phyloP scores from a whole-genome alignment of 2,888 invertebrate species.

The Cryptus armator region DNA sequence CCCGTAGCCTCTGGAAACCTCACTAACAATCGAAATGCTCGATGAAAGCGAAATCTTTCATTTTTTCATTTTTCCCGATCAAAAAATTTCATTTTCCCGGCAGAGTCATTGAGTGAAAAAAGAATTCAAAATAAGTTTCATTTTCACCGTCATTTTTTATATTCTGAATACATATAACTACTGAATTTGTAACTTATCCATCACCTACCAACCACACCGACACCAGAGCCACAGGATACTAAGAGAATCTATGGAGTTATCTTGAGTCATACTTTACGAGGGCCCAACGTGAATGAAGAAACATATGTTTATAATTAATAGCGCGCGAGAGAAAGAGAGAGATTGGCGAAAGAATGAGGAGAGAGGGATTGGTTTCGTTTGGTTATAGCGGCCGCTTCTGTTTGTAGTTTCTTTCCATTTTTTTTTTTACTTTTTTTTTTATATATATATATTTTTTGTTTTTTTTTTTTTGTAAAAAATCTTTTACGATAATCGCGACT shows the following conservation, averaged over 20 bases:
- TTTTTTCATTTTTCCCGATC: slow-evolving; percentile 58
- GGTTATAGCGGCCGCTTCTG: slow-evolving; percentile 84
- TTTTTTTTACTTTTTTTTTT: slow-evolving; percentile 47
- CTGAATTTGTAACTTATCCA: slow-evolving; percentile 77
- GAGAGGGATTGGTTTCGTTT: slow-evolving; percentile 80
- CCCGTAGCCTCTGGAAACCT: slow-evolving; percentile 79
- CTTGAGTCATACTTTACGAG: slow-evolving; percentile 79
- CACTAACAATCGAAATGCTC: slow-evolving; percentile 79
- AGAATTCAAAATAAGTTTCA: slow-evolving; percentile 73
- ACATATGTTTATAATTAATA: slow-evolving; percentile 72
- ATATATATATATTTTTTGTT: slow-evolving; percentile 10
- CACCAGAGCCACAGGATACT: slow-evolving; percentile 84
- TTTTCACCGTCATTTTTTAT: slow-evolving; percentile 78
- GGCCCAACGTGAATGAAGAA: slow-evolving; percentile 82
- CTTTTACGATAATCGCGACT: slow-evolving; percentile 50
- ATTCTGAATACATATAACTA: slow-evolving; percentile 78
- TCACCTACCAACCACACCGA: slow-evolving; percentile 81
- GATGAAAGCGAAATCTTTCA: slow-evolving; percentile 79
- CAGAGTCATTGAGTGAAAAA: slow-evolving; percentile 66
- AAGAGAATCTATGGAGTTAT: slow-evolving; percentile 79
- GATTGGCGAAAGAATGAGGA: slow-evolving; percentile 80
- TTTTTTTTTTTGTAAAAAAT: slow-evolving; percentile 51
- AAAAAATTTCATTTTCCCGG: slow-evolving; percentile 67
- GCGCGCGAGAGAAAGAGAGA: slow-evolving; percentile 65
- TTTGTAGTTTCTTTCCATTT: slow-evolving; percentile 81